Evolutionary conservation across 2,888 invertebrate genomes (phyloP).

Genomic region (Kuschelorhynchus macadamiae): DNA sequence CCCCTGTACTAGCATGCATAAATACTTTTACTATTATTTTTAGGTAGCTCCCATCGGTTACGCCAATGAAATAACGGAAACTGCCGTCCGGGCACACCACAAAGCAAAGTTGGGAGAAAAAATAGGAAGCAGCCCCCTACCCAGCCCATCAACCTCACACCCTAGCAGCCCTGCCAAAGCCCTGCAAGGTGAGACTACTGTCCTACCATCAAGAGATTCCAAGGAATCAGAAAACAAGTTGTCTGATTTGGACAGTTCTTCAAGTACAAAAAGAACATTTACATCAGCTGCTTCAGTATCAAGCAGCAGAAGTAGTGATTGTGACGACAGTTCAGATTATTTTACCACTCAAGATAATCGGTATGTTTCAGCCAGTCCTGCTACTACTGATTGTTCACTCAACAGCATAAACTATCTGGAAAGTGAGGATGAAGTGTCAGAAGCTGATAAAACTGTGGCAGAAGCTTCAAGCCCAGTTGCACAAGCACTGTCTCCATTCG

Average conservation of each 20-base stretch:
- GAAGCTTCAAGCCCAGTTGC: not conserved
- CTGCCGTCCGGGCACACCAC: constrained; percentile 7
- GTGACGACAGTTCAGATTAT: not conserved
- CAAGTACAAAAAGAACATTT: not conserved
- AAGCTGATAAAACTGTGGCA: not conserved
- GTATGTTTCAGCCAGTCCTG: not conserved
- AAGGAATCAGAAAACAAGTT: constrained; percentile 4
- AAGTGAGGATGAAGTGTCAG: not conserved
- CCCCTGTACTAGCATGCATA: too few relatives aligned
- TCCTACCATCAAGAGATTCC: not conserved
- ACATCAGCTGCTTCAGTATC: not conserved
- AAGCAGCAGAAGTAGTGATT: not conserved
- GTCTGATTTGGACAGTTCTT: too few relatives aligned
- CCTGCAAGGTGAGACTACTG: not conserved
- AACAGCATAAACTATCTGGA: too few relatives aligned
- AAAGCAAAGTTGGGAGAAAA: not conserved
- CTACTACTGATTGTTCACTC: not conserved
- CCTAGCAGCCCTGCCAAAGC: not conserved
- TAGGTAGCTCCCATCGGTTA: constrained; percentile 26
- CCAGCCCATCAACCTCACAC: not conserved
- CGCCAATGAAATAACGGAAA: constrained; percentile 29
- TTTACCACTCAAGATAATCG: constrained; percentile 10
- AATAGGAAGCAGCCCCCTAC: not conserved
- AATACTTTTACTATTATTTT: too few relatives aligned
- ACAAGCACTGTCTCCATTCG: not conserved